These are phyloP conservation scores for Brachyopa scutellaris DNA, from an alignment of 2,888 invertebrate species.

Conservation along the genomic window DNA sequence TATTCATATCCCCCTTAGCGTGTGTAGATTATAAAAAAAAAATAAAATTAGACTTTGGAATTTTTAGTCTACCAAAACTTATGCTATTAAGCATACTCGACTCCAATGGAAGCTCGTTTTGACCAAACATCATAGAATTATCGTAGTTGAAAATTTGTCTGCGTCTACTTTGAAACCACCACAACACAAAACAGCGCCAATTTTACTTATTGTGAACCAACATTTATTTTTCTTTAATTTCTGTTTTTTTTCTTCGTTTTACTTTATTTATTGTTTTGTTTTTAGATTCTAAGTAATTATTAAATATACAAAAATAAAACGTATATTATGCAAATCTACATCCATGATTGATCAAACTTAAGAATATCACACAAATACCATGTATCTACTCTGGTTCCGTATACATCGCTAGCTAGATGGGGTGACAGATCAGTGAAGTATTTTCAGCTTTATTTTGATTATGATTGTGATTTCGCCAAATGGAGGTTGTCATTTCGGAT, in stretches of 20 bases:
- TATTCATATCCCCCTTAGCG: too few species aligned
- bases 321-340: slow-evolving; percentile 70
- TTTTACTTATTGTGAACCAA: slow-evolving; percentile 41
- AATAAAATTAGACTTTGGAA: too few species aligned
- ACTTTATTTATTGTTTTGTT: slow-evolving; percentile 46
- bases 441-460: slow-evolving; percentile 6
- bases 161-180: too few species aligned
- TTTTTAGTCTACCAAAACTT: too few species aligned
- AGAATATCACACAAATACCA: slow-evolving; percentile 81
- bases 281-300: slow-evolving; percentile 63
- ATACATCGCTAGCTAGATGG: slow-evolving; percentile 63
- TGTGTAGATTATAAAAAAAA: too few species aligned
- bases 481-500: neutral
- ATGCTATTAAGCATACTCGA: too few species aligned
- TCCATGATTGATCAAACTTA: slow-evolving; percentile 77
- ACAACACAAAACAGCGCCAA: neutral
- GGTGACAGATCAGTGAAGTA: slow-evolving; percentile 25
- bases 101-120: too few species aligned
- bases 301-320: slow-evolving; percentile 70
- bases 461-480: too few species aligned
- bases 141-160: too few species aligned
- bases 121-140: too few species aligned
- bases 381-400: slow-evolving; percentile 73
- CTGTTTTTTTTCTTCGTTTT: too few species aligned
- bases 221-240: slow-evolving; percentile 58